These are phyloP conservation scores for Lamprotornis superbus DNA, from an alignment of 2,113 vertebrate species.

Conservation along the genomic window DNA sequence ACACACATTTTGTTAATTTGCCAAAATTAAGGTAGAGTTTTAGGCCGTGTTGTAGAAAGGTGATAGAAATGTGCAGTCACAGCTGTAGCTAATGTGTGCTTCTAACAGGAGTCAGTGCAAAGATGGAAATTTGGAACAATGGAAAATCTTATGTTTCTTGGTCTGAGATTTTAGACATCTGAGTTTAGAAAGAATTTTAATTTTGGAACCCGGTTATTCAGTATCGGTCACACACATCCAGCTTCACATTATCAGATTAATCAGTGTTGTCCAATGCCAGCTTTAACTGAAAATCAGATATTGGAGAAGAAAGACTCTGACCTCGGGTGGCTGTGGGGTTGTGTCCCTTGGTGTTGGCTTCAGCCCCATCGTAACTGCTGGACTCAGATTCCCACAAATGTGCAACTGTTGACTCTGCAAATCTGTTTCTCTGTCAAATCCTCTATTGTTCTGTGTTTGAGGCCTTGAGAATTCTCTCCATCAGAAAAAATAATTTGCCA, in stretches of 20 bases:
- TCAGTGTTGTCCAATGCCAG: background rate
- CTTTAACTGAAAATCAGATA: background rate
- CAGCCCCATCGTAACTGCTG: background rate
- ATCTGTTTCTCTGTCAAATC: background rate
- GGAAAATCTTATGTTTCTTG: background rate
- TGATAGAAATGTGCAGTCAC: background rate
- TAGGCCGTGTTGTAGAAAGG: background rate
- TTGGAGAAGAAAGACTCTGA: background rate
- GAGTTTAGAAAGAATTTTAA: background rate
- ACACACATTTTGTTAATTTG: background rate
- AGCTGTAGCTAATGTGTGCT: background rate
- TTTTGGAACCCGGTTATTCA: background rate
- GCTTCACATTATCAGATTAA: background rate
- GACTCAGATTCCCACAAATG: background rate
- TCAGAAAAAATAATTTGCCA: constrained; percentile 53
- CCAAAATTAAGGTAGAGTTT: background rate
- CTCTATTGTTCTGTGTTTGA: constrained; percentile 17
- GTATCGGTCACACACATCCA: background rate
- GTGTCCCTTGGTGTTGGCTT: background rate
- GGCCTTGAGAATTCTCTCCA: constrained; percentile 37
- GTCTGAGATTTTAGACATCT: background rate
- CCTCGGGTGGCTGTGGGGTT: background rate
- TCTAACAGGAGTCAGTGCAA: background rate
- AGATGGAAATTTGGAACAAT: background rate
- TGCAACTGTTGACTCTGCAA: background rate